These are phyloP conservation scores for Perithous albicinctus DNA, from an alignment of 2,888 invertebrate genomes.

Conservation along the genomic window DNA sequence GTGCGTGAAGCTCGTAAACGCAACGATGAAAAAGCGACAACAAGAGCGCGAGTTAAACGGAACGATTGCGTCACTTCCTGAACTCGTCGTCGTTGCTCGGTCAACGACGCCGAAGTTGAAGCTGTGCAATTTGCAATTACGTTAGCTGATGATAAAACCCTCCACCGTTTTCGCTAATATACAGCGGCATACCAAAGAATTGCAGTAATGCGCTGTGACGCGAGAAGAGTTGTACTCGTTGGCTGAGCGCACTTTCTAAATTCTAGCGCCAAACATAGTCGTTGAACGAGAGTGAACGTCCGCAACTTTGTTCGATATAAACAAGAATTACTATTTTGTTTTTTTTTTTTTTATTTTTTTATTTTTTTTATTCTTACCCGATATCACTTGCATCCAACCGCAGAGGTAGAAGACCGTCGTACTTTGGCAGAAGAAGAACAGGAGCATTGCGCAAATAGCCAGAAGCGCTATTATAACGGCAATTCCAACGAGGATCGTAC, in stretches of 20 bases:
- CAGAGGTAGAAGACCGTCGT: slow-evolving; percentile 97
- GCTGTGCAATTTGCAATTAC: slow-evolving; percentile 73
- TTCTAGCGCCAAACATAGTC: slow-evolving; percentile 17
- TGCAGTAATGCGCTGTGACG: slow-evolving; percentile 67
- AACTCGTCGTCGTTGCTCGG: slow-evolving; percentile 26
- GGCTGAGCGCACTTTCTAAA: slow-evolving; percentile 67
- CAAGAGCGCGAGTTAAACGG: slow-evolving; percentile 56
- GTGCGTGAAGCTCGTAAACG: slow-evolving; percentile 52
- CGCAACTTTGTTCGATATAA: background rate
- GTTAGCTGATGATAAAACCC: slow-evolving; percentile 67
- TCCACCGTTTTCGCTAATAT: slow-evolving; percentile 3
- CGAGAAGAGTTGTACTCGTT: slow-evolving; percentile 27
- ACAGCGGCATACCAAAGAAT: slow-evolving; percentile 62
- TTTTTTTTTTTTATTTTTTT: slow-evolving; percentile 8
- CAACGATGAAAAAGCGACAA: slow-evolving; percentile 50
- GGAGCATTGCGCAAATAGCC: slow-evolving; percentile 94
- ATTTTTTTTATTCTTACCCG: slow-evolving; percentile 88
- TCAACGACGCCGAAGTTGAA: slow-evolving; percentile 46
- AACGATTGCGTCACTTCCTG: slow-evolving; percentile 71
- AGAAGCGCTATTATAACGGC: slow-evolving; percentile 94
- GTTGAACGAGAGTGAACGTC: slow-evolving; percentile 46
- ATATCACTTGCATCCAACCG: slow-evolving; percentile 97
- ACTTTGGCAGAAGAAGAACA: slow-evolving; percentile 97
- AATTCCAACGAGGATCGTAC: slow-evolving; percentile 95
- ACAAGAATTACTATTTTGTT: background rate